These are phyloP conservation scores for Dendronephthya gigantea DNA, from an alignment of 64 coral and sea anemone species.

Conservation along the genomic window DNA sequence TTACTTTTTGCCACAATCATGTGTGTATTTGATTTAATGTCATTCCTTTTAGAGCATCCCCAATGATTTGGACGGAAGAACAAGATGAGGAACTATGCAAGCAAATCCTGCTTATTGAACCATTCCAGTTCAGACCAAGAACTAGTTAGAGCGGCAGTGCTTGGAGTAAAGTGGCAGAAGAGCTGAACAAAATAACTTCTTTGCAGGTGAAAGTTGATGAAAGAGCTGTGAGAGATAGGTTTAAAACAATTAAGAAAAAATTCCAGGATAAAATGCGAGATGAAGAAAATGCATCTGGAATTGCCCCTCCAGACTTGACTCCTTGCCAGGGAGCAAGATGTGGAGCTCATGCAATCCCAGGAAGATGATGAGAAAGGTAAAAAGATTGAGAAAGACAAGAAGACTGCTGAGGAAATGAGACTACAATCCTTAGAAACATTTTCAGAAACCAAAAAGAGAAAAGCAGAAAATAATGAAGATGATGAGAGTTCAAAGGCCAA, in stretches of 20 bases:
- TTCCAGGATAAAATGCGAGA: background rate
- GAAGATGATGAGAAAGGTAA: conserved; percentile 22
- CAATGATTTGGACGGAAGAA: conserved; percentile 31
- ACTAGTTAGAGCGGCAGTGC: conserved; percentile 42
- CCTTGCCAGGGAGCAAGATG: conserved; percentile 18
- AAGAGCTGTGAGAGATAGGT: conserved; percentile 36
- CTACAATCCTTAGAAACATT: background rate
- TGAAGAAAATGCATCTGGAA: conserved; percentile 41
- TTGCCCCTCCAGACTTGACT: conserved; percentile 42
- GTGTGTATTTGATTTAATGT: background rate
- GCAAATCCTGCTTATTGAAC: conserved; percentile 42
- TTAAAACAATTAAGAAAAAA: conserved; percentile 25
- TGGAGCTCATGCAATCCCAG: conserved; percentile 2
- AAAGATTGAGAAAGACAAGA: background rate
- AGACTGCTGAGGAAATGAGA: conserved; percentile 24
- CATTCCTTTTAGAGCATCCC: conserved; percentile 33
- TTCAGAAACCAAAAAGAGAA: conserved; percentile 27
- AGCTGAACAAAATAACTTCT: conserved; percentile 24
- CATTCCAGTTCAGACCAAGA: conserved; percentile 39
- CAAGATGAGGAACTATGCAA: conserved; percentile 42
- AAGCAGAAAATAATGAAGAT: conserved; percentile 10
- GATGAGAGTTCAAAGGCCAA: background rate
- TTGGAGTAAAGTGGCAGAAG: conserved; percentile 30
- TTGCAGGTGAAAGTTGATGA: conserved; percentile 33
- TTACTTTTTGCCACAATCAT: background rate